Base-by-base conservation (phyloP, 2,113 vertebrate species). In the Psilopogon haemacephalus region DNA sequence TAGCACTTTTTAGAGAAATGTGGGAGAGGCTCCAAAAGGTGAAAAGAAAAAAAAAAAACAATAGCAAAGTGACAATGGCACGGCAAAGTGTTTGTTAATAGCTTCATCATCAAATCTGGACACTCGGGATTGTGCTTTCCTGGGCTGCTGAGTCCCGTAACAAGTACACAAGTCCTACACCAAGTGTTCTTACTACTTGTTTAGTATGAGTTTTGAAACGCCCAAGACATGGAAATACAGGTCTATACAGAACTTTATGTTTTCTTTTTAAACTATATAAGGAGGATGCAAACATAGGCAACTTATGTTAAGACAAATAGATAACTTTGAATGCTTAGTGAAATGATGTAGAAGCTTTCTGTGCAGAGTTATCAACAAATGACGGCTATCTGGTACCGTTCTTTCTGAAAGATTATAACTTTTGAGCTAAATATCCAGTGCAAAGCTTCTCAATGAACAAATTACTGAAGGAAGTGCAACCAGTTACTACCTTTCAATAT, bases 211-310 rank as follows among this genome's bases (percentile, higher is more conserved):
- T 8, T 52, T 76, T 89, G 50, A 65, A 85, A 64, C 48, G 40
- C 0, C 0, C 6, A 11, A 62, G 72, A 71, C 46, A n/a, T 85
- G 52, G n/a, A 86, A 89, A 83, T 24, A 24, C 8, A 71, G 30
- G 88, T 40, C 27, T 12, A 37, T 59, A 1, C 17, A 70, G 28
- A 77, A 42, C 52, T 79, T 76, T 83, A 72, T 80, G 60, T 64
- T 94, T 94, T 94, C 69, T 88, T 93, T 96, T 96, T 89, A 60
- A 94, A 68, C 12, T 35, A 28, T 40, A 2, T 76, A 64, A 91
- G 19, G 28, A 76, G 58, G 87, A 91, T 17, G 18, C 14, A 91
- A 85, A 94, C 48, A 60, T 5, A 74, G 54, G 33, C 55, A 54
- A 84, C 19, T 59, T 38, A 75, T 9, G 13, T 23, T 68, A 46